These are phyloP conservation scores for Drosophila leonis DNA, from an alignment of 2,888 invertebrate species.

Conservation along the genomic window DNA sequence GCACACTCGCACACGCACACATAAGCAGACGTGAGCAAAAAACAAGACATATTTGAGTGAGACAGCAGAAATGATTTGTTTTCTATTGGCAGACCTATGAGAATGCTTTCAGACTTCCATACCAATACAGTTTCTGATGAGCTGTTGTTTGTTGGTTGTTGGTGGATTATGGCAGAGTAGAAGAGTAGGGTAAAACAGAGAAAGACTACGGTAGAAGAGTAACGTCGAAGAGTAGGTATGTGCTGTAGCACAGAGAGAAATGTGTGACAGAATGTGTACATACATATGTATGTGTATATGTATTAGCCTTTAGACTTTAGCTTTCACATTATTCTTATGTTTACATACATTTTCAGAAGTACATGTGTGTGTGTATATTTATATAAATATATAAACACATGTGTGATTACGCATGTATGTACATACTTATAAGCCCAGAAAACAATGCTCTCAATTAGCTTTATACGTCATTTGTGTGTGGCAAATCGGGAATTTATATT, in stretches of 20 bases:
- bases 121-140: conserved; percentile 5
- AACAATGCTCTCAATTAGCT: conserved; percentile 7
- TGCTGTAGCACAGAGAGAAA: neutral
- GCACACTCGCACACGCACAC: too few species aligned
- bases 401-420: neutral
- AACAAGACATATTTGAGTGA: conserved; percentile 43
- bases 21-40: neutral
- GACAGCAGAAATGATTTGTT: conserved; percentile 33
- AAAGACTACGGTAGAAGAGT: neutral
- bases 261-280: neutral
- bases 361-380: neutral
- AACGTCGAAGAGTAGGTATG: conserved; percentile 2
- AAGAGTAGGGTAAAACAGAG: conserved; percentile 6
- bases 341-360: neutral
- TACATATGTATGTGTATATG: neutral
- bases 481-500: neutral
- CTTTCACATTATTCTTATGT: neutral
- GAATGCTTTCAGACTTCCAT: conserved; percentile 25
- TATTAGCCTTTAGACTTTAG: neutral
- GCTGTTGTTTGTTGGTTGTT: conserved; percentile 26
- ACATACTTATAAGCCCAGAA: neutral
- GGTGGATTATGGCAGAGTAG: neutral
- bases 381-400: neutral
- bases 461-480: neutral
- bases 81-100: conserved; percentile 44